Evolutionary conservation across 2,888 invertebrate genomes (phyloP).

Genomic region (Cryptus viduatorius): DNA sequence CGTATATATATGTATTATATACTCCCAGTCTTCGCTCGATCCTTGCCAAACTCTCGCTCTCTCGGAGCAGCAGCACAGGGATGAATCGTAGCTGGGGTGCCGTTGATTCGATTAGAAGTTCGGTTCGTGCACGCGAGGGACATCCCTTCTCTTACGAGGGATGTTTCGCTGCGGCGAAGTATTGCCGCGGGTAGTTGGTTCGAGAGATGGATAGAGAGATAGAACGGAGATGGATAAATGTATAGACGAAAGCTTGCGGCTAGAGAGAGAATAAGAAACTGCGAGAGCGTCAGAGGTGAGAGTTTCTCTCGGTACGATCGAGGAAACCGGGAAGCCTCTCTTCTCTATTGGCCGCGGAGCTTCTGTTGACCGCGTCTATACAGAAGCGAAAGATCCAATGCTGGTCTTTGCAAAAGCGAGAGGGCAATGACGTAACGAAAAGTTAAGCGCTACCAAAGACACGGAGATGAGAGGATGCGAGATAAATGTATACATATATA

Average conservation of each 20-base stretch:
- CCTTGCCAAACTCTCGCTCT: slow-evolving; percentile 45
- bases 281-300: slow-evolving; percentile 3
- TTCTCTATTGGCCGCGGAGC: not conserved
- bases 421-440: slow-evolving; percentile 22
- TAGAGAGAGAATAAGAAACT: slow-evolving; percentile 22
- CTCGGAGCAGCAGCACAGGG: slow-evolving; percentile 64
- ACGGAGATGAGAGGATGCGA: not conserved
- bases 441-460: slow-evolving; percentile 13
- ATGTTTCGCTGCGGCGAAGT: slow-evolving; percentile 30
- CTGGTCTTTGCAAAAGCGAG: not conserved
- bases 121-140: slow-evolving; percentile 76
- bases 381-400: too few relatives aligned
- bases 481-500: not conserved
- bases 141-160: slow-evolving; percentile 35
- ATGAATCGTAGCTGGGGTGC: slow-evolving; percentile 76
- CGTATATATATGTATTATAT: slow-evolving; percentile 10
- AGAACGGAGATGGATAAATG: not conserved
- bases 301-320: slow-evolving; percentile 16
- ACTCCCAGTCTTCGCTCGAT: slow-evolving; percentile 42
- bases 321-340: slow-evolving; percentile 16
- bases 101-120: slow-evolving; percentile 80
- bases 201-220: slow-evolving; percentile 10
- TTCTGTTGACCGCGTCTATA: slow-evolving; percentile 16
- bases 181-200: not conserved
- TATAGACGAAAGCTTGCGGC: not conserved